Base-by-base conservation (phyloP, 2,888 invertebrate genomes). In the Drosophila atripex region DNA sequence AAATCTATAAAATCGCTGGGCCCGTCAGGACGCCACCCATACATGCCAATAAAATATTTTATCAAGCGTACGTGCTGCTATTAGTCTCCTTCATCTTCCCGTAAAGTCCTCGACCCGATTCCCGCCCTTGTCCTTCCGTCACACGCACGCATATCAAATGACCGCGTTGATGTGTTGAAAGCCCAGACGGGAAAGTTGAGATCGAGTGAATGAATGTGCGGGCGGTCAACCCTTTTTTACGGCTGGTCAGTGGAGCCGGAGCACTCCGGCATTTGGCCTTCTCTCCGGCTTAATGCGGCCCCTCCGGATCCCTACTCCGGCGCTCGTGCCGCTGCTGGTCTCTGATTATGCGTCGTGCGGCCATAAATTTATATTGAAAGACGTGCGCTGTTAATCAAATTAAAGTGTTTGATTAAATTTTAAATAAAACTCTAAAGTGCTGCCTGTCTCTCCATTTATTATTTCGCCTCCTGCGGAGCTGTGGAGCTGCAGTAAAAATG, bases 351-450 rank as follows among this genome's bases (percentile, higher is more conserved):
- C 86, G 72, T 69, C 69, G 72, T 68, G 63, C 54, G 73, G 83
- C 83, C 65, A 87, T 87, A 88, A 88, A 88, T 88, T 88, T 88
- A 85, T 85, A 87, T 88, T 82, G 88, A 77, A 75, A 77, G 88
- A 85, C 85, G 85, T 85, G 85, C 71, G 83, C 57, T 87, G 88
- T 85, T 85, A 85, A 88, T 88, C 86, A 85, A 85, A 87, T 85
- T 88, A 87, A 87, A 85, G 86, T 77, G 77, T 73, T 85, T 87
- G 88, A 85, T 84, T 88, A 87, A 87, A 85, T 84, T 84, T 86
- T 72, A 80, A 83, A 87, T 59, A 76, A 64, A 57, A 56, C 64
- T 30, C 47, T 18, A 56, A 53, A 45, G 49, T 18, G 38, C 30
- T 16, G 11, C 49, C 49, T 28, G 28, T 16, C 16, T 28, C 11